Percentiles rank a stretch among this genome's conserved stretches.
Conservation (phyloP, 2,888 invertebrate species). For the Clistopyga incitator region DNA sequence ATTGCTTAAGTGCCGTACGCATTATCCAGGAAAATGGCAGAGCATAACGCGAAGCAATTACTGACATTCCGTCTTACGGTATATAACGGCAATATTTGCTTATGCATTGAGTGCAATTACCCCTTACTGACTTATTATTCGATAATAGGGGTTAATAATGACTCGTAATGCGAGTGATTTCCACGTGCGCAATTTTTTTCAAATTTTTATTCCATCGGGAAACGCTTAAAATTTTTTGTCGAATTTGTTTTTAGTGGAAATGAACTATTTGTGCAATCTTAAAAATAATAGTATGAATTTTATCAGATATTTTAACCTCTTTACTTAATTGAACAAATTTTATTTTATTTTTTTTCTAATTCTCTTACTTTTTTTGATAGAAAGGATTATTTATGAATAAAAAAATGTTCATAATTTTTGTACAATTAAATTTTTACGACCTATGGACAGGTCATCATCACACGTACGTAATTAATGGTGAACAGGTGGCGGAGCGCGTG, state of each 20-base stretch:
- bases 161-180: not conserved
- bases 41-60: not conserved
- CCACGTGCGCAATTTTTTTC: too few relatives aligned
- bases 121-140: not conserved
- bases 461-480: not conserved
- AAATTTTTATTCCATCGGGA: too few relatives aligned
- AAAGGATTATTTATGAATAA: not conserved
- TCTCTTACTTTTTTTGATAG: too few relatives aligned
- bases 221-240: too few relatives aligned
- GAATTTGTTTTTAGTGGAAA: too few relatives aligned
- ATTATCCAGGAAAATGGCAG: not conserved
- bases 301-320: too few relatives aligned
- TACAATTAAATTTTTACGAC: slow-evolving; percentile 4
- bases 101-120: slow-evolving; percentile 11
- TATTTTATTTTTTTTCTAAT: too few relatives aligned
- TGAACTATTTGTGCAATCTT: too few relatives aligned
- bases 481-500: slow-evolving; percentile 8
- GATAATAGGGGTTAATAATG: slow-evolving; percentile 5
- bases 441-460: not conserved
- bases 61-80: slow-evolving; percentile 5
- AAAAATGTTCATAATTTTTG: not conserved
- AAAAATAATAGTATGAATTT: too few relatives aligned
- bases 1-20: slow-evolving; percentile 16
- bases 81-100: slow-evolving; percentile 24
- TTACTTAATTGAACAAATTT: too few relatives aligned